Conservation (phyloP, 1,140 invertebrate genomes). For the Achroia grisella region DNA sequence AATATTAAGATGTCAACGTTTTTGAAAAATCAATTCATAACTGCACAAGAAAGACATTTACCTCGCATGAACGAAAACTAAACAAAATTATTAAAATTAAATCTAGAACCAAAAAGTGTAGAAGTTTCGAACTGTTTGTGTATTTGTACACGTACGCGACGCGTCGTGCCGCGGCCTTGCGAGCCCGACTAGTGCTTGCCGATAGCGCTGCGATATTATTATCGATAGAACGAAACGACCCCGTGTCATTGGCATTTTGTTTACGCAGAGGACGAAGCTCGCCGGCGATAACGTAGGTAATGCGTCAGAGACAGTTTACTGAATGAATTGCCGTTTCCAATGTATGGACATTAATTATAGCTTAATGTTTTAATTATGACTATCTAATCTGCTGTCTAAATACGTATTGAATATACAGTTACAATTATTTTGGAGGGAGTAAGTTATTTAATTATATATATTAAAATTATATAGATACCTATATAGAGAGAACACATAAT, state of each 20-base stretch:
- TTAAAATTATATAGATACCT: not conserved
- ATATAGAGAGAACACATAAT: no score
- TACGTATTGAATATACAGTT: not conserved
- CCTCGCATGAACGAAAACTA: conserved; percentile 6
- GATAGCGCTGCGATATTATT: conserved; percentile 34
- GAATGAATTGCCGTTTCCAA: conserved; percentile 20
- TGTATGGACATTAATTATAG: no score
- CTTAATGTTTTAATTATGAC: no score
- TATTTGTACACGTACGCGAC: conserved; percentile 36
- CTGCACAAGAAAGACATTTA: no score
- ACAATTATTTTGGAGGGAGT: not conserved
- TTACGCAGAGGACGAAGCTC: conserved; percentile 45
- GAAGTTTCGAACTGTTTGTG: conserved; percentile 47
- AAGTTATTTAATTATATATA: not conserved
- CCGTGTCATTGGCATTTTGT: conserved; percentile 66
- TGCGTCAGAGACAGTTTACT: conserved; percentile 21
- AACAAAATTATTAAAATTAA: conserved; percentile 25
- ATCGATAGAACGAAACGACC: conserved; percentile 51
- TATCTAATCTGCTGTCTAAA: no score
- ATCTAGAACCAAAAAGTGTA: conserved; percentile 37
- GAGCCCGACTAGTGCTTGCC: conserved; percentile 50
- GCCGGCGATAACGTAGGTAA: conserved; percentile 35
- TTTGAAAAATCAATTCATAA: no score
- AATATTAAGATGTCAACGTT: no score
- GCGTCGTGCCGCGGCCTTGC: conserved; percentile 59